Conservation (phyloP, 2,888 invertebrate species). For the Morpho deidamia region DNA sequence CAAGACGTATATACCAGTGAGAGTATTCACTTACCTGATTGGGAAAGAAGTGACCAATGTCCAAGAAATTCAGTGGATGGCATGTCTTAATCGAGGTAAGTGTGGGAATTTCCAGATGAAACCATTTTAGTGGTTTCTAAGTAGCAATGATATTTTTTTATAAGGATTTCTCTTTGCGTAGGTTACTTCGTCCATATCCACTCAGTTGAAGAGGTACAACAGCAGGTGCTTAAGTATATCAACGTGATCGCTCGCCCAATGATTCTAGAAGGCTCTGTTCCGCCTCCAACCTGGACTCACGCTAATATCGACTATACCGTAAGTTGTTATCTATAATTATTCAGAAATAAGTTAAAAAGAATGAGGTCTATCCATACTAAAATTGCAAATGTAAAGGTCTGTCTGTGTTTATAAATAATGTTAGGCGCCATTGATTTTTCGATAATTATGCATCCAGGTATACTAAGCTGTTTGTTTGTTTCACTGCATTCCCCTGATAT, state of each 20-base stretch:
- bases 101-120: background rate
- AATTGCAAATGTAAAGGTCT: too few relatives aligned
- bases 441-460: too few relatives aligned
- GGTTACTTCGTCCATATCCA: slow-evolving; percentile 97
- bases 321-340: slow-evolving; percentile 28
- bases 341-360: too few relatives aligned
- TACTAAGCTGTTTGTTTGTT: too few relatives aligned
- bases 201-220: slow-evolving; percentile 96
- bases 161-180: slow-evolving; percentile 34
- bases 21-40: slow-evolving; percentile 96
- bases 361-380: too few relatives aligned
- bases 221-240: slow-evolving; percentile 97
- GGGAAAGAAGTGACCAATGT: slow-evolving; percentile 96
- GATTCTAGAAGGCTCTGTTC: slow-evolving; percentile 84
- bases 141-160: too few relatives aligned
- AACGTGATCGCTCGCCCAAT: slow-evolving; percentile 93
- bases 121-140: background rate
- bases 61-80: slow-evolving; percentile 94
- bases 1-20: slow-evolving; percentile 85
- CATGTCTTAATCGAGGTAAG: slow-evolving; percentile 93
- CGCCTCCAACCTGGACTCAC: slow-evolving; percentile 96
- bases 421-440: too few relatives aligned
- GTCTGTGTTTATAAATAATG: too few relatives aligned
- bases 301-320: slow-evolving; percentile 93
- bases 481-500: too few relatives aligned